Evolutionary conservation across 2,113 vertebrate genomes (phyloP).

Genomic region (Numenius arquata): DNA sequence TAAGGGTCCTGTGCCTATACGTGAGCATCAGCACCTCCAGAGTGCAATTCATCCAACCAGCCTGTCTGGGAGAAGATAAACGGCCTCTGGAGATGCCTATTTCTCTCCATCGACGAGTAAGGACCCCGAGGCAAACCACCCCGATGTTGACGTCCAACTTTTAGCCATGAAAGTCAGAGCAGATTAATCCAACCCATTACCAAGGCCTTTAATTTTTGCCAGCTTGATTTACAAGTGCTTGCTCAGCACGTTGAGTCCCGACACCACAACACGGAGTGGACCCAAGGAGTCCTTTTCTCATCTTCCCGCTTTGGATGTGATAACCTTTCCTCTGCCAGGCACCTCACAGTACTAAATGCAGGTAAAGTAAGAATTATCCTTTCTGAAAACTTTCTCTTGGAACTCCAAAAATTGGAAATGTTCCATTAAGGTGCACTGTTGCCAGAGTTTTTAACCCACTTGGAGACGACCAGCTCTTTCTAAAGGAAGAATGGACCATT

Average conservation of each 20-base stretch:
- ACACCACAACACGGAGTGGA: not conserved
- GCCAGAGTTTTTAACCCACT: not conserved
- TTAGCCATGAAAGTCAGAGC: not conserved
- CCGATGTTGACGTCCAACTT: not conserved
- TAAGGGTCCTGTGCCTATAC: not conserved
- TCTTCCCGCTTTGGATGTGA: not conserved
- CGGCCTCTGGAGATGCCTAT: slow-evolving; percentile 20
- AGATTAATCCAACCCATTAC: slow-evolving; percentile 33
- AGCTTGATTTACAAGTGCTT: slow-evolving; percentile 30
- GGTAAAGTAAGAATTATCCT: not conserved
- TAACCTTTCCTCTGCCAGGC: not conserved
- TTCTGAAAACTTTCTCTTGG: not conserved
- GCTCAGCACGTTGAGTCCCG: not conserved
- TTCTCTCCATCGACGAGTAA: not conserved
- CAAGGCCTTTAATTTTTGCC: not conserved
- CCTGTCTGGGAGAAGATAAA: slow-evolving; percentile 14
- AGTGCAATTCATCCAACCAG: not conserved
- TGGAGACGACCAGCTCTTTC: not conserved
- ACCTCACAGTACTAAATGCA: not conserved
- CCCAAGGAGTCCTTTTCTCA: not conserved
- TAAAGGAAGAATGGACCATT: not conserved
- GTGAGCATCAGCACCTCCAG: not conserved
- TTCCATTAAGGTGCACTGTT: not conserved
- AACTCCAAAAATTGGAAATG: not conserved
- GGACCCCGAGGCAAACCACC: not conserved